Evolutionary conservation across 2,797 vertebrate species (phyloP).

Genomic region (Astyanax mexicanus): DNA sequence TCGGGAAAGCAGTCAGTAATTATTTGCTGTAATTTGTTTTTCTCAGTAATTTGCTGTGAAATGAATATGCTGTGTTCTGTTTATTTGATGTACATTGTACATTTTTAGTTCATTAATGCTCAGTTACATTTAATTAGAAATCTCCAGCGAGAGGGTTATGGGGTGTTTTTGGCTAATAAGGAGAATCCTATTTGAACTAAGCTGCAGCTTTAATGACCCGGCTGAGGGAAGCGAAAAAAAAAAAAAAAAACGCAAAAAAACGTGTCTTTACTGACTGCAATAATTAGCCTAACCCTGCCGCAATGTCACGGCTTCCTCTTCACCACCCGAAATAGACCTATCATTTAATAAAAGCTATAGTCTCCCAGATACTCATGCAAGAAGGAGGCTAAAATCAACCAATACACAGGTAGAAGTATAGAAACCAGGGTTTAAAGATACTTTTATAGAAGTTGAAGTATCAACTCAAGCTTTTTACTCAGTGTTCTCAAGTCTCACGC

Average conservation of each 20-base stretch:
- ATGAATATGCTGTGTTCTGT: constrained; percentile 54
- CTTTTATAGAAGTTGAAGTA: too few relatives aligned
- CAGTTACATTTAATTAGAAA: constrained; percentile 59
- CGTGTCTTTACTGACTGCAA: constrained; percentile 22
- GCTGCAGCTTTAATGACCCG: constrained; percentile 37
- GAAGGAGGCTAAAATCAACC: too few relatives aligned
- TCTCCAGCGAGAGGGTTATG: constrained; percentile 41
- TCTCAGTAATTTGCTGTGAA: constrained; percentile 59
- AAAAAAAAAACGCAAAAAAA: too few relatives aligned
- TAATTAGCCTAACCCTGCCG: constrained; percentile 11
- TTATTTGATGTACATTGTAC: constrained; percentile 31
- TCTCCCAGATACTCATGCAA: too few relatives aligned
- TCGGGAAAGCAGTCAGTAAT: constrained; percentile 28
- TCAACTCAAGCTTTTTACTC: too few relatives aligned
- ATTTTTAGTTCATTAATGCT: constrained; percentile 54
- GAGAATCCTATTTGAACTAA: constrained; percentile 30
- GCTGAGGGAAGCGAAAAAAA: constrained; percentile 15
- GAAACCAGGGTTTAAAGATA: too few relatives aligned
- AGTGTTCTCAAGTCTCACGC: too few relatives aligned
- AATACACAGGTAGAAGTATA: too few relatives aligned
- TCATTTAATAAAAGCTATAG: not conserved
- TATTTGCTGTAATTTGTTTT: constrained; percentile 25
- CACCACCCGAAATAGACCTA: not conserved
- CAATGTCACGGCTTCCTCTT: not conserved
- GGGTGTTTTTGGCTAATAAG: constrained; percentile 16